A percentile compares a stretch with the other conserved stretches of the same genome.
phyloP scores from a whole-genome alignment of 2,888 invertebrate genomes.

The Erebia ligea region DNA sequence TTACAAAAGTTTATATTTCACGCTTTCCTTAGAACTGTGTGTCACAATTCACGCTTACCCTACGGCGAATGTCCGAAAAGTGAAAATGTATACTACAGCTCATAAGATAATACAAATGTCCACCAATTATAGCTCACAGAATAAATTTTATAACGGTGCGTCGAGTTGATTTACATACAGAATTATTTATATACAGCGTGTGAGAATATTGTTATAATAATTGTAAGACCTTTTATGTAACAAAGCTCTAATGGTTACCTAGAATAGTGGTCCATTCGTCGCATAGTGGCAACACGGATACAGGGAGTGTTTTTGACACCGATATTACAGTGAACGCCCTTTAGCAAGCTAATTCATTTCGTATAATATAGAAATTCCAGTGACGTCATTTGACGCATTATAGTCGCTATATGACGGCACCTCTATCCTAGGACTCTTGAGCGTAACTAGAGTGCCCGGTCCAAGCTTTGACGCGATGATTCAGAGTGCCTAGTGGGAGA shows the following conservation, averaged over 20 bases:
- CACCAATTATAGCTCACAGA: constrained; percentile 8
- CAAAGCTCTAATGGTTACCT: not conserved
- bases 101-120: constrained; percentile 1
- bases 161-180: not conserved
- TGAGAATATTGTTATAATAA: not conserved
- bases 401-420: too few relatives aligned
- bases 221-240: not conserved
- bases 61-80: not conserved
- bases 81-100: constrained; percentile 5
- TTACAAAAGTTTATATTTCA: constrained; percentile 57
- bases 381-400: too few relatives aligned
- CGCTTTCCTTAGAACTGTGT: constrained; percentile 39
- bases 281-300: not conserved
- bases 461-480: too few relatives aligned
- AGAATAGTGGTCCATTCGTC: not conserved
- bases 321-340: too few relatives aligned
- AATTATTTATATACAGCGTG: not conserved
- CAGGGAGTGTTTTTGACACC: too few relatives aligned
- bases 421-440: too few relatives aligned
- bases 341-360: too few relatives aligned
- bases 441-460: too few relatives aligned
- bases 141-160: not conserved
- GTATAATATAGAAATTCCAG: too few relatives aligned
- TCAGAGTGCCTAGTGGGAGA: too few relatives aligned
- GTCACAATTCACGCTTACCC: not conserved